Base-by-base conservation (phyloP, 2,888 invertebrate species). In the Taenaris catops region DNA sequence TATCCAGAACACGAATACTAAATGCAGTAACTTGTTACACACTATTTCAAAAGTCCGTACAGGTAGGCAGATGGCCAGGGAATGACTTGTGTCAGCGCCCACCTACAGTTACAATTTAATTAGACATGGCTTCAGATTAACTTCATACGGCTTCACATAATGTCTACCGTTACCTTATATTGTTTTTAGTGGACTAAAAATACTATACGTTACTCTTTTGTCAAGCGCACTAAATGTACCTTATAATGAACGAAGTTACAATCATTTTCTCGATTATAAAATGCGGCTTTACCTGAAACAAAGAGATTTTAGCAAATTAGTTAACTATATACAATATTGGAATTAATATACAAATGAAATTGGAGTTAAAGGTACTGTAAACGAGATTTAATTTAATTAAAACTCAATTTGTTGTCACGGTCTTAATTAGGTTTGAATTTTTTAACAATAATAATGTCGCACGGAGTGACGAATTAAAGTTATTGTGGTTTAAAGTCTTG, bases 71-170 rank as follows among this genome's bases (percentile, higher is more conserved):
- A 55, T 53, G 63, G 55, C 58, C 55, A 61, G 61, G 48, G 71
- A 83, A 74, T 84, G 78, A 58, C 58, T 66, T 44, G 54, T 46
- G 49, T 55, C 67, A 52, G 50, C 63, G 60, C 58, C 62, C 65
- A 69, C 68, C 65, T 62, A 63, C 59, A 56, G 57, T 60, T 62
- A 76, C 81, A 86, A 84, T 86, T 80, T 80, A 86, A 86, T 86
- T 86, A 86, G 80, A 76, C 79, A 86, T 48, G 84, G 84, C 81
- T 86, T 86, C 84, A 70, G 84, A 86, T 86, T 86, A 86, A 68
- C 74, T 63, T 55, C 36, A 51, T 79, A 59, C 46, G 84, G 84
- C 76, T 84, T 84, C 84, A 64, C 64, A 69, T 69, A 72, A 69
- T 71, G 78, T 81, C 71, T 74, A 71, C 59, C 56, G 66, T 83